phyloP scores from a whole-genome alignment of 1,140 invertebrate genomes.

The Mya arenaria region DNA sequence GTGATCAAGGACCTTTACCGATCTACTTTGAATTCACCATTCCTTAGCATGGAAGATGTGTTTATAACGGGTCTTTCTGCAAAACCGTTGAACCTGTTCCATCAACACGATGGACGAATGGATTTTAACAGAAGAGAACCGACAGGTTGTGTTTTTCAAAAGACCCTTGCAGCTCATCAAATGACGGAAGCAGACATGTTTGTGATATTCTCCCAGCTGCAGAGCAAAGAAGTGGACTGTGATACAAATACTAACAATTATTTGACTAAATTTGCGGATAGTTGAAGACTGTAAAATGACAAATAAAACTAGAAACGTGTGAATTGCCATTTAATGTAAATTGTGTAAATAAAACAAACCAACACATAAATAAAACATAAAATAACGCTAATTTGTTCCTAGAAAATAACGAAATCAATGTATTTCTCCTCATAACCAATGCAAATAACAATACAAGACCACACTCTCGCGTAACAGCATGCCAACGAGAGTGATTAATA shows the following conservation, averaged over 20 bases:
- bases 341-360: no score
- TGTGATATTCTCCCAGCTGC: constrained; percentile 21
- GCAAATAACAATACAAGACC: no score
- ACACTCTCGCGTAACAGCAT: no score
- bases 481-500: no score
- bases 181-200: constrained; percentile 54
- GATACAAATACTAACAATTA: constrained; percentile 23
- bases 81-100: constrained; percentile 38
- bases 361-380: no score
- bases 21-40: constrained; percentile 60
- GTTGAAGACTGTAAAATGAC: no score
- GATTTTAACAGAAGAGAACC: constrained; percentile 21
- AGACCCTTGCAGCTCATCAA: constrained; percentile 59
- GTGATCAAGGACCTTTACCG: constrained; percentile 71
- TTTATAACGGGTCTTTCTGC: constrained; percentile 78
- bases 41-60: constrained; percentile 80
- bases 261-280: neutral
- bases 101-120: constrained; percentile 53
- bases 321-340: no score
- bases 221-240: constrained; percentile 41
- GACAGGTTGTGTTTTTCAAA: constrained; percentile 59
- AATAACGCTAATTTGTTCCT: no score
- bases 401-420: no score
- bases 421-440: no score
- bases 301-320: no score